Conservation (phyloP, 1,140 invertebrate genomes). For the Chionoecetes opilio region DNA sequence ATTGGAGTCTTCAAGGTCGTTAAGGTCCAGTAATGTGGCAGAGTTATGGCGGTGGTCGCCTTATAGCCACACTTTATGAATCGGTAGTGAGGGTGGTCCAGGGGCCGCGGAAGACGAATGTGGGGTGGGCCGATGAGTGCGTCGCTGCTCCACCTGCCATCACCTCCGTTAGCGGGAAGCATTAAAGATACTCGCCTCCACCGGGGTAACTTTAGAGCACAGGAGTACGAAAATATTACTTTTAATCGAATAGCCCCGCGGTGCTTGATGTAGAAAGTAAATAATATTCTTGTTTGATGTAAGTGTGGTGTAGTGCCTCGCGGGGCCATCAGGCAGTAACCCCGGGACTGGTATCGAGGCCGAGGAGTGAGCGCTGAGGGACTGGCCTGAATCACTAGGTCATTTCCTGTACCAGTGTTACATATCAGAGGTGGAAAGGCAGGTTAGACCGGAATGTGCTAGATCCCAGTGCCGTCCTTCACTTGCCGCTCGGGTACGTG, state of each 20-base stretch:
- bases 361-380: neutral
- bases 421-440: neutral
- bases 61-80: neutral
- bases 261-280: neutral
- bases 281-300: neutral
- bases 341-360: neutral
- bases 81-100: neutral
- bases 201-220: neutral
- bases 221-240: neutral
- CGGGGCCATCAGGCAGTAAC: neutral
- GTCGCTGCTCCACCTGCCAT: neutral
- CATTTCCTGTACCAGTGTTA: neutral
- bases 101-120: neutral
- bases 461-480: neutral
- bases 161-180: neutral
- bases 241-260: too few relatives aligned
- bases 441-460: neutral
- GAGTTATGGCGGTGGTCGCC: conserved; percentile 3
- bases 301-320: neutral
- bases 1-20: conserved; percentile 14
- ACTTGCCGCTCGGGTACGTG: neutral
- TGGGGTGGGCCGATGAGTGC: neutral
- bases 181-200: neutral
- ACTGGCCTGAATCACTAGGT: neutral
- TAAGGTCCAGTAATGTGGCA: conserved; percentile 28